Base-by-base conservation (phyloP, 1,140 invertebrate genomes). In the Drosophila serrata region DNA sequence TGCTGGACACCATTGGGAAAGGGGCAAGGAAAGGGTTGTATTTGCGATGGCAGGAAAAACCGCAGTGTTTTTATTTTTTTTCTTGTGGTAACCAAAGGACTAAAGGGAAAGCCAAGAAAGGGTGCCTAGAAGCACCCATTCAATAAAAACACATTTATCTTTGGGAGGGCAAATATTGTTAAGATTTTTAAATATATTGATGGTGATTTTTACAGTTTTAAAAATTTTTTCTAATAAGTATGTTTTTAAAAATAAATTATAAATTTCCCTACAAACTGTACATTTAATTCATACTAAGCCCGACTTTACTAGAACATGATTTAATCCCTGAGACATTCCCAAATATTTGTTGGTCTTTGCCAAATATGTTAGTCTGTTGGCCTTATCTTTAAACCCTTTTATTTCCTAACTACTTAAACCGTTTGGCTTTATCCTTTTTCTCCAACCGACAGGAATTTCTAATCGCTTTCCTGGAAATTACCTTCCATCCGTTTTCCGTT, bases 401-500 rank as follows among this genome's bases (percentile, higher is more conserved):
- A n/a, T 88, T 75, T 67, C 42, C 42, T 22, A 48, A 45, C 37
- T 43, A 15, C 31, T 72, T 70, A 7, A 29, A 39, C 29, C 60
- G 59, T 53, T 72, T n/a, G 6, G 13, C 15, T 49, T 45, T 39
- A 60, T 73, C 53, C 65, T 53, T 64, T 62, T 78, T 63, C 8
- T 60, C 51, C 15, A 33, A 48, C 46, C 49, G 11, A 29, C 5
- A 22, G 22, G 43, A 49, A 72, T 79, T 87, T 80, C 84, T 87
- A 87, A 87, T 88, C 84, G 84, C 46, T 60, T 80, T 82, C 67
- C 84, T 84, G 80, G 24, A 86, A 85, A 85, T 81, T 85, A 86
- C 68, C 79, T 75, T 58, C 53, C 60, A 81, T 81, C 69, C 39
- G 46, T 48, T 48, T 53, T 75, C 48, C 49, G 33, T 39, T 78